Conservation (phyloP, 2,888 invertebrate genomes). For the Ctenicera cuprea region DNA sequence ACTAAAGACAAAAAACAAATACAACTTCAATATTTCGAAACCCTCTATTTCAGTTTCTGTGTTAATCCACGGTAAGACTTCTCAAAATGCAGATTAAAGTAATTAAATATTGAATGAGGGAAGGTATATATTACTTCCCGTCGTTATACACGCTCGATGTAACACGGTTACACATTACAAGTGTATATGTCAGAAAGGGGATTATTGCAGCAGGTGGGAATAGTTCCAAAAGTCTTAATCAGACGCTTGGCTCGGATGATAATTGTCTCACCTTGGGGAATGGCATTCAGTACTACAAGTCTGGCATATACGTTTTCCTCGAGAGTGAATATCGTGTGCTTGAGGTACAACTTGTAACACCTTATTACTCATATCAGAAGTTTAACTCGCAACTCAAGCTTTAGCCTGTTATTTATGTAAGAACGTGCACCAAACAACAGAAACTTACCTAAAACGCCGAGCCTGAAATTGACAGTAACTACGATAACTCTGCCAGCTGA, state of each 20-base stretch:
- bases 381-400: background rate
- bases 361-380: slow-evolving; percentile 16
- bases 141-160: slow-evolving; percentile 19
- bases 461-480: slow-evolving; percentile 93
- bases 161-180: slow-evolving; percentile 20
- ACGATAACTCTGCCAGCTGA: slow-evolving; percentile 93
- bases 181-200: slow-evolving; percentile 26
- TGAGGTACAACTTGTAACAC: slow-evolving; percentile 1
- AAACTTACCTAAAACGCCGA: slow-evolving; percentile 87
- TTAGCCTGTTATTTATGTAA: slow-evolving; percentile 3
- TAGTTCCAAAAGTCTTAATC: slow-evolving; percentile 38
- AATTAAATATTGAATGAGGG: background rate
- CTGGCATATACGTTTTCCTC: slow-evolving; percentile 3
- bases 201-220: slow-evolving; percentile 38
- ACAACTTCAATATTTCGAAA: no score
- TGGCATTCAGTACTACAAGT: slow-evolving; percentile 4
- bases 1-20: no score
- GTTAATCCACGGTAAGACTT: no score
- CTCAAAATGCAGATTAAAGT: no score
- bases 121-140: background rate
- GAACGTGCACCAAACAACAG: slow-evolving; percentile 12
- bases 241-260: slow-evolving; percentile 31
- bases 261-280: slow-evolving; percentile 32
- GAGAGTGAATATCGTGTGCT: background rate
- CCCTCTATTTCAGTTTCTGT: no score